Evolutionary conservation across 2,113 vertebrate species (phyloP).

Genomic region (Rostratula benghalensis): DNA sequence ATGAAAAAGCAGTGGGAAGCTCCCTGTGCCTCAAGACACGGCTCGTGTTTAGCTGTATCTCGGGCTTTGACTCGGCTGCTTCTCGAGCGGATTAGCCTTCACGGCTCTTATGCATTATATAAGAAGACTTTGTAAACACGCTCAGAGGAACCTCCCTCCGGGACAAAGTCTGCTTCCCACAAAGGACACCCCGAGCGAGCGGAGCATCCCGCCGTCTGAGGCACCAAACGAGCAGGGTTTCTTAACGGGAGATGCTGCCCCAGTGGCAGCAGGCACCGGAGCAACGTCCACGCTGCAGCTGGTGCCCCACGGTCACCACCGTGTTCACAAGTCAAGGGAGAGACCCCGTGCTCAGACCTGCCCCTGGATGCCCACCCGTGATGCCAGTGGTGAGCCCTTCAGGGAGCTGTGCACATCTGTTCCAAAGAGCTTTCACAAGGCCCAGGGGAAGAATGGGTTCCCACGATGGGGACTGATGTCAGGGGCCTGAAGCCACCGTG

Average conservation of each 20-base stretch:
- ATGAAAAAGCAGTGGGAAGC: not conserved
- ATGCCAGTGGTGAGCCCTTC: rapidly evolving
- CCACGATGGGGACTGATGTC: not conserved
- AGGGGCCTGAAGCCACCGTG: not conserved
- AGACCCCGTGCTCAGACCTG: not conserved
- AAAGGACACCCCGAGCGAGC: not conserved
- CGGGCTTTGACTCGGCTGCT: not conserved
- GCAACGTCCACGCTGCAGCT: rapidly evolving
- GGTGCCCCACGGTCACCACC: not conserved
- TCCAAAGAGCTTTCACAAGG: not conserved
- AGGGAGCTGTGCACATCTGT: not conserved
- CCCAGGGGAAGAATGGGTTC: not conserved
- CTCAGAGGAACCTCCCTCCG: not conserved
- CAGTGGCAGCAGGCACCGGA: not conserved
- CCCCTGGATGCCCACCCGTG: rapidly evolving
- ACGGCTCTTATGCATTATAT: not conserved
- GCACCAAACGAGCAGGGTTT: rapidly evolving
- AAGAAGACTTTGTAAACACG: not conserved
- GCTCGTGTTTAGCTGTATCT: not conserved
- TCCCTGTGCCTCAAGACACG: rapidly evolving
- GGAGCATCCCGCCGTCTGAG: rapidly evolving
- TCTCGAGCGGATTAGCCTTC: not conserved
- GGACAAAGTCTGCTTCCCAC: not conserved
- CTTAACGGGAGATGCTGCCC: not conserved
- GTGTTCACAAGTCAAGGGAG: not conserved